A percentile compares a stretch with the other conserved stretches of the same genome.
Evolutionary conservation across 1,140 invertebrate genomes (phyloP).

Genomic region (Himalopsyche phryganea): DNA sequence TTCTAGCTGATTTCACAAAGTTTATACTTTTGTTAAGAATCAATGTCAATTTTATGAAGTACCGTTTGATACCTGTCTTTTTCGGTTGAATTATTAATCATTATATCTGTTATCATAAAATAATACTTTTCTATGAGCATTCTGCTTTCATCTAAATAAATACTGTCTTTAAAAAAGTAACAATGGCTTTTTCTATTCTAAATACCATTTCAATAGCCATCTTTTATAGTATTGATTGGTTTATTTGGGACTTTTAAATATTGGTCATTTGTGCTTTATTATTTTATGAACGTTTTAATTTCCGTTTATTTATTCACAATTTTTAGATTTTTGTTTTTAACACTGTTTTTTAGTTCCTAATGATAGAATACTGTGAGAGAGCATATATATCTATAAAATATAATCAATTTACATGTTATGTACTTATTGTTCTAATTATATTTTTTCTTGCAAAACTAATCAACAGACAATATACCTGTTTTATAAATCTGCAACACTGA

Average conservation of each 20-base stretch:
- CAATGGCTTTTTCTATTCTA: constrained; percentile 9
- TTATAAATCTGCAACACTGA: background rate
- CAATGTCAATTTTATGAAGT: too few species aligned
- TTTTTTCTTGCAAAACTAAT: background rate
- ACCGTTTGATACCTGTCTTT: too few species aligned
- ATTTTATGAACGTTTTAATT: background rate
- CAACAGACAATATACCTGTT: background rate
- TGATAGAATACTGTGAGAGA: too few species aligned
- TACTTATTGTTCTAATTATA: background rate
- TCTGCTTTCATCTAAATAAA: constrained; percentile 17
- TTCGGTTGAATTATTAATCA: too few species aligned
- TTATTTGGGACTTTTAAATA: constrained; percentile 29
- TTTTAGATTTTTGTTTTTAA: background rate
- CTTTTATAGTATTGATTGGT: constrained; percentile 29
- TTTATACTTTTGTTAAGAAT: too few species aligned
- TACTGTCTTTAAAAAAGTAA: constrained; percentile 11
- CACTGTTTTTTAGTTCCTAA: too few species aligned
- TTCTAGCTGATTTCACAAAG: too few species aligned
- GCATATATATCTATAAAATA: background rate
- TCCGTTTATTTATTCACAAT: too few species aligned
- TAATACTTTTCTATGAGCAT: background rate
- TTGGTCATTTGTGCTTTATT: background rate
- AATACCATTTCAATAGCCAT: constrained; percentile 2
- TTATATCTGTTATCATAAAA: too few species aligned
- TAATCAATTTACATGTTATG: background rate